Conservation (phyloP, 1,140 invertebrate species). For the Drosophila miranda region DNA sequence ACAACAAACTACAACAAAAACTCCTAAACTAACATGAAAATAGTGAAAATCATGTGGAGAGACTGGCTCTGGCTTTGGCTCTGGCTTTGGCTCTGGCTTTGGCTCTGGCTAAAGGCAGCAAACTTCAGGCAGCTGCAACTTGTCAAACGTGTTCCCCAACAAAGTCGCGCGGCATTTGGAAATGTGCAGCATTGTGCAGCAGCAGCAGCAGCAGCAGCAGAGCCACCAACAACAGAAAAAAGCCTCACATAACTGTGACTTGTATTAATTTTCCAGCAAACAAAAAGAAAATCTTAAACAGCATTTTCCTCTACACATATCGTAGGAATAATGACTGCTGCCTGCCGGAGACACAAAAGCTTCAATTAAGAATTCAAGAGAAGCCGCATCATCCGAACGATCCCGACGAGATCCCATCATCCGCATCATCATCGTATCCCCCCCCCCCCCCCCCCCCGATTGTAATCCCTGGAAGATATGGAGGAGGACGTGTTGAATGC, state of each 20-base stretch:
- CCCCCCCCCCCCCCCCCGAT: neutral
- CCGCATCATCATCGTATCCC: neutral
- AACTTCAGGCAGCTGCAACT: slow-evolving; percentile 58
- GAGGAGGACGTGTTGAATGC: slow-evolving; percentile 83
- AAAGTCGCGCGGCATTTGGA: slow-evolving; percentile 67
- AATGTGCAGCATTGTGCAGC: slow-evolving; percentile 70
- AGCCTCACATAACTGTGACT: slow-evolving; percentile 68
- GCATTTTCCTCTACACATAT: slow-evolving; percentile 17
- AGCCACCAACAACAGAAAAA: slow-evolving; percentile 24
- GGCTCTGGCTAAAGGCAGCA: slow-evolving; percentile 22
- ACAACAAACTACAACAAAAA: slow-evolving; percentile 30
- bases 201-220: slow-evolving; percentile 29
- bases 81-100: slow-evolving; percentile 11
- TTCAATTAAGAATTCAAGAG: slow-evolving; percentile 56
- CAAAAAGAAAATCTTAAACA: slow-evolving; percentile 53
- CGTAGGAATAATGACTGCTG: slow-evolving; percentile 55
- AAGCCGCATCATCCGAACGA: slow-evolving; percentile 34
- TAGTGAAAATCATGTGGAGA: slow-evolving; percentile 79
- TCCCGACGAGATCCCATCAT: slow-evolving; percentile 17
- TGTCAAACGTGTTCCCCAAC: slow-evolving; percentile 77
- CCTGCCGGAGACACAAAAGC: slow-evolving; percentile 19
- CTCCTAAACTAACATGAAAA: slow-evolving; percentile 67
- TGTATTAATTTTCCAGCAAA: slow-evolving; percentile 70
- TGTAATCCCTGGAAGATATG: slow-evolving; percentile 42
- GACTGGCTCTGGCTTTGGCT: slow-evolving; percentile 15